A percentile compares a stretch with the other conserved stretches of the same genome.
Evolutionary conservation across 2,797 vertebrate genomes (phyloP).

Genomic region (Syncerus caffer): DNA sequence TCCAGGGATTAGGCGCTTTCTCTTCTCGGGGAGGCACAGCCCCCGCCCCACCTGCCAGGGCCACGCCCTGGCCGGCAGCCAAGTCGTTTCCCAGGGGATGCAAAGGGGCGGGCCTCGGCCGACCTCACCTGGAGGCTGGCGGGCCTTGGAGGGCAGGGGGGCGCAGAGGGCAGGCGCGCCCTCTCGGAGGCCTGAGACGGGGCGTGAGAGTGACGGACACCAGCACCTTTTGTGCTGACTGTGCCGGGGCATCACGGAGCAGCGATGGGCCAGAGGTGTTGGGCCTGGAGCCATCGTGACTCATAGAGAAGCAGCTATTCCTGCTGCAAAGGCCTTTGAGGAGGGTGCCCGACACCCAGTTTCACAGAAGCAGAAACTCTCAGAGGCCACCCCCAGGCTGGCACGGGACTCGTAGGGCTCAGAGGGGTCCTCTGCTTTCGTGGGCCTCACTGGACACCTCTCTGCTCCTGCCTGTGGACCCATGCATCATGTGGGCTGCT

Average conservation of each 20-base stretch:
- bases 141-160: fast-evolving
- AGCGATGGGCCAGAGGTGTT: fast-evolving
- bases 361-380: background rate
- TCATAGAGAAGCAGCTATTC: fast-evolving
- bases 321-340: background rate
- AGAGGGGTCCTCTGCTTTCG: background rate
- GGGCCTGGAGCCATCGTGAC: fast-evolving
- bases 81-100: background rate
- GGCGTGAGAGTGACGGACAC: background rate
- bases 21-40: slow-evolving; percentile 42
- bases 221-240: too few species aligned
- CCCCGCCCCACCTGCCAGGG: background rate
- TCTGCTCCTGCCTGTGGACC: background rate
- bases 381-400: background rate
- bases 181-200: background rate
- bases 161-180: background rate
- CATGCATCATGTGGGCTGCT: fast-evolving
- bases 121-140: background rate
- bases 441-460: background rate
- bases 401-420: background rate
- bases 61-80: slow-evolving; percentile 57
- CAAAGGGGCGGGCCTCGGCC: background rate
- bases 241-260: fast-evolving
- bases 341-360: fast-evolving
- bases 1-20: slow-evolving; percentile 69